Conservation (phyloP, 2,113 vertebrate genomes). For the Lampris incognitus region DNA sequence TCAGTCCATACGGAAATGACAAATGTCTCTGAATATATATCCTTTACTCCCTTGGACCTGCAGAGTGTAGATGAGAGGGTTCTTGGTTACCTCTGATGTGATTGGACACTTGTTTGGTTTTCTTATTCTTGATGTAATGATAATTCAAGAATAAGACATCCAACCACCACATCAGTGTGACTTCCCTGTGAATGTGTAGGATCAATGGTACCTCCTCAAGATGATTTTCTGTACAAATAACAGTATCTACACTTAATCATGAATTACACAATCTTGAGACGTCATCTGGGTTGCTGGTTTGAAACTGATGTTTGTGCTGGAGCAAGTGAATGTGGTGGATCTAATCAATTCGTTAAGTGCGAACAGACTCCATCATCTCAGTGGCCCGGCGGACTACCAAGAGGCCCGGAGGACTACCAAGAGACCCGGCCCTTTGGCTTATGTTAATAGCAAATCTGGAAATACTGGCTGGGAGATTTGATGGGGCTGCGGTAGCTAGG, state of each 20-base stretch:
- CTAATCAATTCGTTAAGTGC: neutral
- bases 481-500: constrained; percentile 84
- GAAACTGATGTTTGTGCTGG: neutral
- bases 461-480: constrained; percentile 86
- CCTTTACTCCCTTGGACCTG: too few relatives aligned
- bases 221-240: neutral
- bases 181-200: neutral
- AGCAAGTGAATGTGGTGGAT: neutral
- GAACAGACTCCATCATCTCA: neutral
- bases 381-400: neutral
- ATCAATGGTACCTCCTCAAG: neutral
- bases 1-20: neutral
- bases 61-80: too few relatives aligned
- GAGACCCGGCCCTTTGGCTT: neutral
- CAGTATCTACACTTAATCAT: neutral
- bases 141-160: neutral
- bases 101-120: neutral
- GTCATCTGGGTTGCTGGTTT: neutral
- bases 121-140: neutral
- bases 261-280: neutral
- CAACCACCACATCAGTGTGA: neutral
- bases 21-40: neutral
- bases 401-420: neutral
- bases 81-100: too few relatives aligned
- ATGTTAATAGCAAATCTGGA: constrained; percentile 83